Evolutionary conservation across 92 coral and sea anemone species (phyloP), one percentile per base, ranked within the genome.

Genomic region (Parazoanthus darwini): DNA sequence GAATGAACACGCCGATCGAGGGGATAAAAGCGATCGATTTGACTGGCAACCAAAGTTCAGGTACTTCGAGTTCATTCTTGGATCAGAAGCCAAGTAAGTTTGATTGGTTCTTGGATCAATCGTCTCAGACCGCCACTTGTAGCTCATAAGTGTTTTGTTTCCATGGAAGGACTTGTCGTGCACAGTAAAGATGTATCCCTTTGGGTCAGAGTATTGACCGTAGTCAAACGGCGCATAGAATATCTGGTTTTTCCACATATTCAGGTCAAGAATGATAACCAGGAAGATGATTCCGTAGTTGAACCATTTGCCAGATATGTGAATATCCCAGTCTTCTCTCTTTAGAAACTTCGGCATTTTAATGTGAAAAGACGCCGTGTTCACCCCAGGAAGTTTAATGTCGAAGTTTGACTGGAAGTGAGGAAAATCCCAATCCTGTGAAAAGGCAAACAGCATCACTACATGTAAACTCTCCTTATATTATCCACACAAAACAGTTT

Each of bases 241-340:
- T 59, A 97, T 97, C 82, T 97, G 99, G 87, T 97, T 97, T 79
- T 97, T 97, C 99, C 99, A 97, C 99, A 97, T 97, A 88, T 97
- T 97, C 63, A 97, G 79, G 87, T 97, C 99, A 13, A 97, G 94
- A 44, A 97, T 97, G 71, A 97, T 97, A 25, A 97, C 99, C 26
- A 97, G 92, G 89, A 97, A 92, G 43, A 97, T 97, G 6, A 97
- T 91, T 8, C 99, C 99, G 85, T 97, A 97, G 91, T 97, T 97
- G 77, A 97, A 97, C 99, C 99, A 97, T 67, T 93, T 97, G 37
- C 99, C 99, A 15, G 99, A 95, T 54, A 97, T 94, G 89, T 95
- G 98, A 1, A 97, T 91, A 1, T 89, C 86, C 99, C 99, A 95
- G 92, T 97, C 90, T 77, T 97, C 99, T 77, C 92, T 96, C 88